These are phyloP conservation scores for Heliconius melpomene DNA, from an alignment of 1,140 invertebrate species.

Conservation along the genomic window DNA sequence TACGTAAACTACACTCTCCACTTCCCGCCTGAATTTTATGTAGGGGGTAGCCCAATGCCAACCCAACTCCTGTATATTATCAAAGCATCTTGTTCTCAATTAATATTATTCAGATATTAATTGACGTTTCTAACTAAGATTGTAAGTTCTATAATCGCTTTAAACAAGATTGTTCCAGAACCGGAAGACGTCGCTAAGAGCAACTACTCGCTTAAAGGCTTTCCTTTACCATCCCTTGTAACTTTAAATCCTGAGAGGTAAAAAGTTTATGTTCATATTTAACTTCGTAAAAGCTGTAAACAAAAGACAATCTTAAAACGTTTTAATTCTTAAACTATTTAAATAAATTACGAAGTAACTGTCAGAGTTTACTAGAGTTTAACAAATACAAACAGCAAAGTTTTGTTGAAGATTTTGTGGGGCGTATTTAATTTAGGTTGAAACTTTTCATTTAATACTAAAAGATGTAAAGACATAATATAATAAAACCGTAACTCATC, in stretches of 20 bases:
- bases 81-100: background rate
- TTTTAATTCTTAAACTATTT: background rate
- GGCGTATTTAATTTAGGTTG: background rate
- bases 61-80: too few species aligned
- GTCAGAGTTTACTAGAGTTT: background rate
- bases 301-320: background rate
- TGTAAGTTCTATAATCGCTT: background rate
- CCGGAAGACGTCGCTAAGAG: background rate
- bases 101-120: constrained; percentile 1
- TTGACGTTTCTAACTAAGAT: background rate
- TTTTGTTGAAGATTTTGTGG: background rate
- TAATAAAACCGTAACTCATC: too few species aligned
- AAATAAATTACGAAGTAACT: background rate
- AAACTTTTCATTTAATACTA: too few species aligned
- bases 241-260: background rate
- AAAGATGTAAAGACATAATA: too few species aligned
- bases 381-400: background rate
- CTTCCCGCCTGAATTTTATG: too few species aligned
- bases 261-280: constrained; percentile 4
- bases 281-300: background rate
- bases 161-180: constrained; percentile 6
- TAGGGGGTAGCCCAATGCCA: too few species aligned
- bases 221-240: background rate
- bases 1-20: too few species aligned
- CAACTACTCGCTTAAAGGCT: background rate